Evolutionary conservation across 2,113 vertebrate species (phyloP).

Genomic region (Heterochromis multidens): DNA sequence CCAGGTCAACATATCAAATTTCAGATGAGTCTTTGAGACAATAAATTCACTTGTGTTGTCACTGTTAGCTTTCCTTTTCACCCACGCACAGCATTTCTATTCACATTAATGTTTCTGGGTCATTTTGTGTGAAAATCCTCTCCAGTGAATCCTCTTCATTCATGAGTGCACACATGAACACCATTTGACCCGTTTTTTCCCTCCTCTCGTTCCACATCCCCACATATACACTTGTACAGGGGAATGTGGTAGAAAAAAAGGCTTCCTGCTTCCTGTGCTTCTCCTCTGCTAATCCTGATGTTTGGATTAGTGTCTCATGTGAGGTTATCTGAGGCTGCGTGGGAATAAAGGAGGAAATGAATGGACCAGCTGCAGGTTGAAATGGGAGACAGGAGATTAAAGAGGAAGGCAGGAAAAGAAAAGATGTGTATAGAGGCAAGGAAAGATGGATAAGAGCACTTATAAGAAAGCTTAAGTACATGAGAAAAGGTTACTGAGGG

Average conservation of each 20-base stretch:
- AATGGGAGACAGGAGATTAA: background rate
- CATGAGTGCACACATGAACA: background rate
- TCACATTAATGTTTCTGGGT: slow-evolving; percentile 14
- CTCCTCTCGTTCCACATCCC: background rate
- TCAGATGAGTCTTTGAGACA: background rate
- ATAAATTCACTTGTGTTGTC: background rate
- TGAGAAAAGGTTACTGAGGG: background rate
- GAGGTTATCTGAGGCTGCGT: background rate
- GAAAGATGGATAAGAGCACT: background rate
- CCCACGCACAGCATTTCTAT: background rate
- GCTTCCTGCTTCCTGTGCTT: background rate
- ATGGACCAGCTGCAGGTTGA: background rate
- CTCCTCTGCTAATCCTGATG: slow-evolving; percentile 23
- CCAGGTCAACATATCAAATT: background rate
- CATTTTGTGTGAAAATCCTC: slow-evolving; percentile 13
- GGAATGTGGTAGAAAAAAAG: background rate
- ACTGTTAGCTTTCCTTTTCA: background rate
- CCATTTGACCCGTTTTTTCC: background rate
- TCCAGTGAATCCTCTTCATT: background rate
- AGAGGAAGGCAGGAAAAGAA: background rate
- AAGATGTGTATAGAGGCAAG: background rate
- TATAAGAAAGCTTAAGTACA: background rate
- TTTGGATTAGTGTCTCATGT: slow-evolving; percentile 14
- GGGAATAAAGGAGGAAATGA: background rate
- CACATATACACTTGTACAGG: background rate